Conservation (phyloP, 2,113 vertebrate genomes). For the Falco punctatus region DNA sequence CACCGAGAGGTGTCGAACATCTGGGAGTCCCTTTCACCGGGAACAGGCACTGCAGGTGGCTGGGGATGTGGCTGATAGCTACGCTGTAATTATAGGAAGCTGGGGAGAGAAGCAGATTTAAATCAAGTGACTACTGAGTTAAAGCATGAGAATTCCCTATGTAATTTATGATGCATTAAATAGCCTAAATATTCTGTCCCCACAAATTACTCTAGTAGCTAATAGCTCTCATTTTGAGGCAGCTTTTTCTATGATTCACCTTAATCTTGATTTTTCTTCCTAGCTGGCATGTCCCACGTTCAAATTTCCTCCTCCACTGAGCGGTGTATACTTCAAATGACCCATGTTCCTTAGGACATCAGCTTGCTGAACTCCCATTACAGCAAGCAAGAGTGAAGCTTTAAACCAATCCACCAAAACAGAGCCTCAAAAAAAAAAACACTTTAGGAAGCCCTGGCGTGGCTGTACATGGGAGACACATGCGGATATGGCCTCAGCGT, state of each 20-base stretch:
- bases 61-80: neutral
- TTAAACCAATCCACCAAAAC: neutral
- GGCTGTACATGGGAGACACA: neutral
- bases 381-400: neutral
- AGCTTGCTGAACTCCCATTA: neutral
- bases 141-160: neutral
- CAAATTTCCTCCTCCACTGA: neutral
- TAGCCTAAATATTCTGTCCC: neutral
- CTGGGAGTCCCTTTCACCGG: constrained; percentile 17
- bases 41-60: constrained; percentile 37
- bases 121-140: constrained; percentile 7
- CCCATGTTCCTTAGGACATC: neutral
- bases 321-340: neutral
- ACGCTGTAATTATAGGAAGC: neutral
- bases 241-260: neutral
- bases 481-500: neutral
- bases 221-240: neutral
- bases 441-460: neutral
- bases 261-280: neutral
- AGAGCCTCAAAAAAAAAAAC: neutral
- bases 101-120: neutral
- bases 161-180: constrained; percentile 31
- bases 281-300: neutral
- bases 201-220: neutral
- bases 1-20: constrained; percentile 1